A percentile compares a stretch with the other conserved stretches of the same genome.
Conservation (phyloP, 2,888 invertebrate species). For the Pemphredon lugubris region DNA sequence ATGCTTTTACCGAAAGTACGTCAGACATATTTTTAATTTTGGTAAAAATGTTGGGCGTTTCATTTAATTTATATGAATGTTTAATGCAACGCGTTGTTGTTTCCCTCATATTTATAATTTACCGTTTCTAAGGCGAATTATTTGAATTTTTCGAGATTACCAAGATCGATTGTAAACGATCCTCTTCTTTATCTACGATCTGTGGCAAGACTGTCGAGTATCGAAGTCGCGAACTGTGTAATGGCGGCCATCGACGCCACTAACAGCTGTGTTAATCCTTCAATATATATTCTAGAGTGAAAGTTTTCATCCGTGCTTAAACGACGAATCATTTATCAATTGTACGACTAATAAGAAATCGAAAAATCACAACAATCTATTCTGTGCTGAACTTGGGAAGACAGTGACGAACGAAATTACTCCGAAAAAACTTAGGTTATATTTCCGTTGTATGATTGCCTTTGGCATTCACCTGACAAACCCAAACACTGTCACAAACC, state of each 20-base stretch:
- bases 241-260: constrained; percentile 37
- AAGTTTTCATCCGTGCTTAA: not conserved
- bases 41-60: no score
- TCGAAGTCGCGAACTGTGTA: constrained; percentile 26
- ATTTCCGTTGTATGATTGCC: not conserved
- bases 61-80: no score
- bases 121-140: no score
- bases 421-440: not conserved
- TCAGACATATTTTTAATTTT: no score
- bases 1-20: no score
- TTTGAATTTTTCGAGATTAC: not conserved
- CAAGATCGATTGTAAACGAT: no score
- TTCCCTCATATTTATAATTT: no score
- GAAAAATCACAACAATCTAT: not conserved
- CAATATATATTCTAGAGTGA: not conserved
- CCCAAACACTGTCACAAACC: no score
- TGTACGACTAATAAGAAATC: no score
- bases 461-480: not conserved
- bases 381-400: not conserved
- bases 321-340: no score
- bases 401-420: not conserved
- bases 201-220: not conserved
- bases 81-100: no score
- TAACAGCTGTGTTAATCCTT: constrained; percentile 40
- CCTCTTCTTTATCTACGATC: no score